A percentile compares a stretch with the other conserved stretches of the same genome.
These are phyloP conservation scores for Tetramorium simillimum DNA, from an alignment of 1,140 invertebrate species.

Conservation along the genomic window DNA sequence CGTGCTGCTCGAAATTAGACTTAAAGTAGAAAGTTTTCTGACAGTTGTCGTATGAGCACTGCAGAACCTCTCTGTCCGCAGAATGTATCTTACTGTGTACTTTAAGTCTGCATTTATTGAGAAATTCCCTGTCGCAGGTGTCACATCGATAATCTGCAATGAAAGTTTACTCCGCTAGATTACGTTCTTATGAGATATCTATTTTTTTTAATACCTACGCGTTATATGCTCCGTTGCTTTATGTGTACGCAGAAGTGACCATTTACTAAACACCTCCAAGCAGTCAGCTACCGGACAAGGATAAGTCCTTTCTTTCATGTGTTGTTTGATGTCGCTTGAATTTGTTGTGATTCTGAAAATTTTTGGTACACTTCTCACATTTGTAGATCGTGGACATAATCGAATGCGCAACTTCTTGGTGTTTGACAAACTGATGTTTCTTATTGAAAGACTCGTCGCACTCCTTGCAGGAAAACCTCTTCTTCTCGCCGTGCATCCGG, in stretches of 20 bases:
- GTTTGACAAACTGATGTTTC: slow-evolving; percentile 64
- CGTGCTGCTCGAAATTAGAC: slow-evolving; percentile 70
- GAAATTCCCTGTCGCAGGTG: slow-evolving; percentile 68
- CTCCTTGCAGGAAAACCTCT: slow-evolving; percentile 69
- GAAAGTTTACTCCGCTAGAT: background rate
- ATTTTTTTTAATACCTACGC: slow-evolving; percentile 47
- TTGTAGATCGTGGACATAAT: slow-evolving; percentile 43
- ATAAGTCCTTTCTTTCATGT: slow-evolving; percentile 63
- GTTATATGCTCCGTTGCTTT: slow-evolving; percentile 61
- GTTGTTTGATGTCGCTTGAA: slow-evolving; percentile 58
- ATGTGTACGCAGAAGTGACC: slow-evolving; percentile 50
- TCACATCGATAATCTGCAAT: slow-evolving; percentile 73
- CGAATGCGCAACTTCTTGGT: slow-evolving; percentile 52
- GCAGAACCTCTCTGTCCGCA: slow-evolving; percentile 45
- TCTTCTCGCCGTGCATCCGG: slow-evolving; percentile 60
- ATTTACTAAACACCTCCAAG: slow-evolving; percentile 65
- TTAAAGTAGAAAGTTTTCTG: slow-evolving; percentile 68
- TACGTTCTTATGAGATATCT: slow-evolving; percentile 1
- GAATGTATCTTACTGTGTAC: slow-evolving; percentile 64
- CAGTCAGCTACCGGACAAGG: slow-evolving; percentile 60
- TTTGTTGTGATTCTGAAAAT: slow-evolving; percentile 40
- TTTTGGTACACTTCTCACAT: slow-evolving; percentile 63
- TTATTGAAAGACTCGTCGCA: slow-evolving; percentile 72
- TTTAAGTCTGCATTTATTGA: slow-evolving; percentile 55
- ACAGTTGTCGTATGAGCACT: slow-evolving; percentile 75